phyloP scores from a whole-genome alignment of 2,888 invertebrate genomes.

The Monochamus alternatus region DNA sequence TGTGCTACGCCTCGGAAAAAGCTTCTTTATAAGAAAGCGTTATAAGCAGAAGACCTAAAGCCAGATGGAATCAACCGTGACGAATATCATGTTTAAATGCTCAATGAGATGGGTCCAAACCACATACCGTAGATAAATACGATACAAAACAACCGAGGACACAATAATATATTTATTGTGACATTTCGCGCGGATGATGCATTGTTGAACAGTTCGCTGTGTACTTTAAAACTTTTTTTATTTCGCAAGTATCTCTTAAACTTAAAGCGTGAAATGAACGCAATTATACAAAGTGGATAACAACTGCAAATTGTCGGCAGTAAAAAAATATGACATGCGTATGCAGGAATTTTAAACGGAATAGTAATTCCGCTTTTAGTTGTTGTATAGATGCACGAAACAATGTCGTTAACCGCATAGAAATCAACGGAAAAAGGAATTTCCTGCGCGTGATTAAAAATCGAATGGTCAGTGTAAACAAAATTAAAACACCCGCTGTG shows the following conservation, averaged over 20 bases:
- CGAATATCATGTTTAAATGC: conserved; percentile 46
- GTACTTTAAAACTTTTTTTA: background rate
- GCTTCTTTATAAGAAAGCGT: background rate
- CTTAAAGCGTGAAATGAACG: background rate
- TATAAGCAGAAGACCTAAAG: background rate
- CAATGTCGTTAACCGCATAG: too few species aligned
- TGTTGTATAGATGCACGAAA: too few species aligned
- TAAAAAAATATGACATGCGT: too few species aligned
- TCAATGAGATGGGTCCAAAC: conserved; percentile 38
- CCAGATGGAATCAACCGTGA: conserved; percentile 35
- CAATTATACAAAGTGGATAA: conserved; percentile 5
- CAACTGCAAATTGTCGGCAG: background rate
- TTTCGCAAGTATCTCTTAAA: background rate
- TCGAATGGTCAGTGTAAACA: too few species aligned
- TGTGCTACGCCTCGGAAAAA: background rate
- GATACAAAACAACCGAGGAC: conserved; percentile 48
- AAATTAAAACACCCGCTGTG: too few species aligned
- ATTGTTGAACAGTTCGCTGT: conserved; percentile 23
- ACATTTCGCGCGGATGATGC: conserved; percentile 43
- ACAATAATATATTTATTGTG: conserved; percentile 54
- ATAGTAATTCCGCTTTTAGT: background rate
- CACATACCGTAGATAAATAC: conserved; percentile 51
- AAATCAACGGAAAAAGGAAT: too few species aligned
- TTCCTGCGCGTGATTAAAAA: too few species aligned
- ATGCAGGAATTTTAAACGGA: too few species aligned